These are phyloP conservation scores for Myathropa florea DNA, from an alignment of 2,888 invertebrate species.

Conservation along the genomic window DNA sequence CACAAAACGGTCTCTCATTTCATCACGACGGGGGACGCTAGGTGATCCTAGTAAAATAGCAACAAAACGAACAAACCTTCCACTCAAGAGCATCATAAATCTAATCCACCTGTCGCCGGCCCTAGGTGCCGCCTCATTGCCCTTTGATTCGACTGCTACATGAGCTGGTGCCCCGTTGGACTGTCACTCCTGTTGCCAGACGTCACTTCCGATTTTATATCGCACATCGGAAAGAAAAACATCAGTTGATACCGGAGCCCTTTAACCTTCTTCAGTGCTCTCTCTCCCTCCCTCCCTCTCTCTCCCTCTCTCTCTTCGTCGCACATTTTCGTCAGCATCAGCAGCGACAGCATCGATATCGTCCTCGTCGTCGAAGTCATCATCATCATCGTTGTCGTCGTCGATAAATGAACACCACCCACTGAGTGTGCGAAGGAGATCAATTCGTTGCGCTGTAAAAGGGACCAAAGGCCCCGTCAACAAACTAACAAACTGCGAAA, in stretches of 20 bases:
- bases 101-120: slow-evolving; percentile 51
- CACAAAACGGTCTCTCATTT: background rate
- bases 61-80: background rate
- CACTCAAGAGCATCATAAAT: slow-evolving; percentile 10
- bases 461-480: slow-evolving; percentile 17
- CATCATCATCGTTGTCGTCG: slow-evolving; percentile 33
- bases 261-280: slow-evolving; percentile 41
- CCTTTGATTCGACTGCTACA: background rate
- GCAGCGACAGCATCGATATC: background rate
- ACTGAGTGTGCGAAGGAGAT: slow-evolving; percentile 47
- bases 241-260: slow-evolving; percentile 47
- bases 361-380: slow-evolving; percentile 1
- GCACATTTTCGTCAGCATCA: slow-evolving; percentile 33
- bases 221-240: slow-evolving; percentile 46
- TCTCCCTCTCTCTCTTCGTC: slow-evolving; percentile 29
- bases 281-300: background rate
- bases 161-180: background rate
- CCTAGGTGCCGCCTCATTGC: background rate
- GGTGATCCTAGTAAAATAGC: background rate
- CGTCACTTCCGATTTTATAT: slow-evolving; percentile 48
- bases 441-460: slow-evolving; percentile 57
- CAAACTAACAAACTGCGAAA: slow-evolving; percentile 50
- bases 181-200: background rate
- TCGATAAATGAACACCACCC: slow-evolving; percentile 52
- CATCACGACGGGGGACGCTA: background rate